Evolutionary conservation across 2,113 vertebrate species (phyloP), one percentile per base, ranked within the genome.

Genomic region (Mesitornis unicolor): DNA sequence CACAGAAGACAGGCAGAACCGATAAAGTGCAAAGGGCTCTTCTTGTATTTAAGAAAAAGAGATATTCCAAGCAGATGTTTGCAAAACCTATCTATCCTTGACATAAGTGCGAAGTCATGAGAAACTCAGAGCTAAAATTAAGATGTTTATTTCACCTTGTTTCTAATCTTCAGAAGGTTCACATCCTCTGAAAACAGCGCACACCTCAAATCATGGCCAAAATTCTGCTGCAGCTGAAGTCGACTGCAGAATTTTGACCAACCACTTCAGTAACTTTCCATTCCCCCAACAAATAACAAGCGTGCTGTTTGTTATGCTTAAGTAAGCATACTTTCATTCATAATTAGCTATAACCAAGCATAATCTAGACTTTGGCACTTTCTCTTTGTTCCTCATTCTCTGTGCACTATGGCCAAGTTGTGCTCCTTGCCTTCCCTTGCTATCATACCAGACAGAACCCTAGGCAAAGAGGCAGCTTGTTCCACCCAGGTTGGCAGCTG

Each of bases 101-200:
- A 29, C 7, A 0, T 25, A 82, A 85, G 29, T 0, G 0, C 51
- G 22, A 71, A 84, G 17, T 54, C 73, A 84, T 1, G 7, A 89
- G 56, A 68, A 90, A 57, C 48, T 11, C 7, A 82, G 47, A 91
- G 29, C 33, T 61, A 93, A 93, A 83, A 77, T 36, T 22, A 63
- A 75, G 25, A 35, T 18, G 26, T 31, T 6, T 2, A 53, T 63
- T 90, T 74, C 45, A 81, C 16, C 68, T 73, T 0, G 1, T 40
- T 85, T 61, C 71, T 67, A 14, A 50, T 43, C 45, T 64, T 78
- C 8, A 67, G 7, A 45, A 68, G 40, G 54, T 77, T 48, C 45
- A 70, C 29, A 24, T 8, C 70, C 40, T 18, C 31, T 56, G 48
- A 76, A 74, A 50, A 19, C 25, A 43, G 20, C 5, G 3, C 4